Conservation (phyloP, 2,797 vertebrate species). For the Crenuchus spilurus region DNA sequence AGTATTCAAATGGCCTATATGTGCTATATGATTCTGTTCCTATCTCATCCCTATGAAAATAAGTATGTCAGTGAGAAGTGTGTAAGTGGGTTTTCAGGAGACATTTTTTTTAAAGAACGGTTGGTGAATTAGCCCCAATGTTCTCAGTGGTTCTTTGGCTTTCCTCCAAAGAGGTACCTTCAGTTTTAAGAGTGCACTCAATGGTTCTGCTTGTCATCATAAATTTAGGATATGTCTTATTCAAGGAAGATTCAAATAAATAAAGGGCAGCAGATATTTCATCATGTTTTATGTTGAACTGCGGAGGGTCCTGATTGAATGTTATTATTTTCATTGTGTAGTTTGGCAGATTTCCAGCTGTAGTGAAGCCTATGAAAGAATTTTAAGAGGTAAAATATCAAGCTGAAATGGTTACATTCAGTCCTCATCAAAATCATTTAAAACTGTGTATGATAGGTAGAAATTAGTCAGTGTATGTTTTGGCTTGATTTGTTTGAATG, state of each 20-base stretch:
- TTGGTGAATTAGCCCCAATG: no score
- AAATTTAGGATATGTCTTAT: background rate
- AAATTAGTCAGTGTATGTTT: slow-evolving; percentile 3
- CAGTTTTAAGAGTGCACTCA: no score
- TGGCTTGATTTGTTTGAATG: background rate
- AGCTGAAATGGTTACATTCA: background rate
- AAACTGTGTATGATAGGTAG: background rate
- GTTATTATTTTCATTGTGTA: background rate
- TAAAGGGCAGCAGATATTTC: background rate
- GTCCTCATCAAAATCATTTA: background rate
- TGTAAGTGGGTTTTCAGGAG: no score
- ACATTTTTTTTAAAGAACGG: no score
- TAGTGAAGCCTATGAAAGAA: background rate
- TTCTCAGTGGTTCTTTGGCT: no score
- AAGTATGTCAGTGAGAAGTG: no score
- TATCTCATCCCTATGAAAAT: no score
- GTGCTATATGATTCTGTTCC: no score
- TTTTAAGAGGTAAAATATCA: background rate
- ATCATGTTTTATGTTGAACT: background rate
- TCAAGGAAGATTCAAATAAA: background rate
- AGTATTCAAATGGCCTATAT: no score
- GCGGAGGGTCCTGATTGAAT: background rate
- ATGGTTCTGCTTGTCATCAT: no score
- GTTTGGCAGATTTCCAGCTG: background rate
- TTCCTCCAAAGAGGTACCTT: no score